phyloP scores from a whole-genome alignment of 2,888 invertebrate species.

The Agonopterix subpropinquella region DNA sequence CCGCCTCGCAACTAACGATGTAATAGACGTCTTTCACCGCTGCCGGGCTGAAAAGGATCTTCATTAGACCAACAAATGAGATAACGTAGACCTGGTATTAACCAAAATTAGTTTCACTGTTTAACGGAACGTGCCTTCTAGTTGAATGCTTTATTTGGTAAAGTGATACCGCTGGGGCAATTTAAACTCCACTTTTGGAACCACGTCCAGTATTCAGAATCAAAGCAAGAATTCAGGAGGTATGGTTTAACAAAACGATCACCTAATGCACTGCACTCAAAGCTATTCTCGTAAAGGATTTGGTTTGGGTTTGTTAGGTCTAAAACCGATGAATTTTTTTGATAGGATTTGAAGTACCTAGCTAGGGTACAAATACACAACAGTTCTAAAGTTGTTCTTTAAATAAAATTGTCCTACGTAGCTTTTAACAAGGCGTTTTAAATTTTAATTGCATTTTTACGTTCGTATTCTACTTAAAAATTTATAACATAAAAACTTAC shows the following conservation, averaged over 20 bases:
- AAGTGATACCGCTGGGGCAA: too few species aligned
- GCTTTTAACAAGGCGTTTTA: neutral
- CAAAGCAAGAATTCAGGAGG: too few species aligned
- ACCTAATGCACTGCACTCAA: neutral
- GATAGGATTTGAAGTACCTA: too few species aligned
- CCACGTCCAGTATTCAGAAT: too few species aligned
- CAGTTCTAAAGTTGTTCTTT: too few species aligned
- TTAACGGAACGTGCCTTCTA: conserved; percentile 9
- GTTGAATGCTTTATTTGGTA: conserved; percentile 19
- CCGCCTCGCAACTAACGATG: conserved; percentile 13
- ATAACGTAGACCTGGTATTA: conserved; percentile 32
- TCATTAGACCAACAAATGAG: conserved; percentile 46
- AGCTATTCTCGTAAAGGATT: too few species aligned
- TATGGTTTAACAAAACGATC: too few species aligned
- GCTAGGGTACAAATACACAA: too few species aligned
- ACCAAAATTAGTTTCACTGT: conserved; percentile 35
- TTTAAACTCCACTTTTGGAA: too few species aligned
- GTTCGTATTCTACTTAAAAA: neutral
- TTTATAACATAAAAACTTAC: conserved; percentile 6
- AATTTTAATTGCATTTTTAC: conserved; percentile 1
- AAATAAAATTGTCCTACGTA: too few species aligned
- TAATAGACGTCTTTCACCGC: conserved; percentile 18
- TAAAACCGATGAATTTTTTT: too few species aligned
- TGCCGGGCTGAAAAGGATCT: conserved; percentile 33
- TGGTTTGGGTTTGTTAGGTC: too few species aligned